These are phyloP conservation scores for Paralichthys olivaceus DNA, from an alignment of 2,113 vertebrate genomes.

Conservation along the genomic window DNA sequence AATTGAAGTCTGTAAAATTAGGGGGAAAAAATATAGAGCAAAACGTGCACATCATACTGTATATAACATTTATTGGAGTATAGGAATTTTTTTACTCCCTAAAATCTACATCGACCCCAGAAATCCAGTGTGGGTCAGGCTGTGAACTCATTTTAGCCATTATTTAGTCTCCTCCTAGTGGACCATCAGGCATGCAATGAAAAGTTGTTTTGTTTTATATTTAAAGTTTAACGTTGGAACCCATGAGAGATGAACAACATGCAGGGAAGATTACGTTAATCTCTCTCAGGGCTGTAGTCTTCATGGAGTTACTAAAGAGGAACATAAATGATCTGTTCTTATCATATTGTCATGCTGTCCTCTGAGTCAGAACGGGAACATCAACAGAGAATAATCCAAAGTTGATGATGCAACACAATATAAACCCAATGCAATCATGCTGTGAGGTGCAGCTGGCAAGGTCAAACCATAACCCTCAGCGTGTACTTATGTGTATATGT, in stretches of 20 bases:
- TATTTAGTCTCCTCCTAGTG: not conserved
- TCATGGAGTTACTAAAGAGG: constrained; percentile 7
- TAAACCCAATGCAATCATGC: constrained; percentile 35
- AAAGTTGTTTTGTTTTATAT: not conserved
- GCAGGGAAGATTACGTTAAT: constrained; percentile 37
- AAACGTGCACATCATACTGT: too few relatives aligned
- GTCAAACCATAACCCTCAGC: constrained; percentile 9
- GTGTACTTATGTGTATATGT: constrained; percentile 12
- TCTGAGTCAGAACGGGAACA: constrained; percentile 2
- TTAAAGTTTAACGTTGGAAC: not conserved
- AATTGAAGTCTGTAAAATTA: too few relatives aligned
- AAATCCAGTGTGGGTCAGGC: not conserved
- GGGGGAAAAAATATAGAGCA: too few relatives aligned
- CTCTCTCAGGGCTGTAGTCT: not conserved
- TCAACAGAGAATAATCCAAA: constrained; percentile 34
- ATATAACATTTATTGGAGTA: too few relatives aligned
- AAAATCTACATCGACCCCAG: not conserved
- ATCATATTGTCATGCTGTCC: not conserved
- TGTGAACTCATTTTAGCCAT: not conserved
- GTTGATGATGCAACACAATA: constrained; percentile 41
- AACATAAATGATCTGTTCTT: constrained; percentile 23
- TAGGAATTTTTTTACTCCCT: not conserved
- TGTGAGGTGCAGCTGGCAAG: constrained; percentile 42
- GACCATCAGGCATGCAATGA: not conserved
- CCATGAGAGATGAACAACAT: not conserved